Evolutionary conservation across 92 coral and sea anemone species (phyloP).

Genomic region (Zoanthus sociatus): DNA sequence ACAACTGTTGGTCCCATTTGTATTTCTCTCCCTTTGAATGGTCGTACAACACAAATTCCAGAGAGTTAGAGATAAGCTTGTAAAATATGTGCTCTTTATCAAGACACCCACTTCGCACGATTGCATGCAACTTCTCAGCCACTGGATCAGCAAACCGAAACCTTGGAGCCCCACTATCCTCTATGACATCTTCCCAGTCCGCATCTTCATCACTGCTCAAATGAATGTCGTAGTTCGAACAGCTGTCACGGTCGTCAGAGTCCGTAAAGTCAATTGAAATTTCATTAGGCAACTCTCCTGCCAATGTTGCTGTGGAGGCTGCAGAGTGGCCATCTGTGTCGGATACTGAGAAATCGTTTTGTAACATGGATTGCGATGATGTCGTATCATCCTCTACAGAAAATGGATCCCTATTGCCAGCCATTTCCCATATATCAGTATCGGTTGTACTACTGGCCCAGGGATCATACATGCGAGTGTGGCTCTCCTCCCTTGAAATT

Average conservation of each 20-base stretch:
- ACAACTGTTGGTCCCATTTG: constrained; percentile 49
- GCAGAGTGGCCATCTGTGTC: too few relatives aligned
- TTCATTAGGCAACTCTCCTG: constrained; percentile 10
- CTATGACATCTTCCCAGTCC: constrained; percentile 60
- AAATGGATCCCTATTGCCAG: constrained; percentile 46
- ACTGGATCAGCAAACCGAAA: constrained; percentile 69
- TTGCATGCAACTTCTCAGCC: constrained; percentile 68
- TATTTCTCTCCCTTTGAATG: constrained; percentile 61
- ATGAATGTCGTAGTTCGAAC: constrained; percentile 57
- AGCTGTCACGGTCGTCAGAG: constrained; percentile 42
- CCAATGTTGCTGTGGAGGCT: constrained; percentile 17
- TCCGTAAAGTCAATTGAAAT: constrained; percentile 36
- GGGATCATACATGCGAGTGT: constrained; percentile 52
- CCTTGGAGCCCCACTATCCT: constrained; percentile 58
- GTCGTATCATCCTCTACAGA: too few relatives aligned
- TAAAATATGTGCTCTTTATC: constrained; percentile 61
- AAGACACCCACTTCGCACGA: constrained; percentile 56
- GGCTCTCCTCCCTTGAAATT: constrained; percentile 41
- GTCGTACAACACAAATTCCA: constrained; percentile 50
- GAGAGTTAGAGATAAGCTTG: constrained; percentile 58
- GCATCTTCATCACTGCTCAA: constrained; percentile 48
- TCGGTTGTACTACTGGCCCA: constrained; percentile 52
- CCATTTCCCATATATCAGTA: constrained; percentile 57
- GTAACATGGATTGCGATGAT: too few relatives aligned
- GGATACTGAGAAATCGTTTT: too few relatives aligned